Evolutionary conservation across 2,113 vertebrate genomes (phyloP).

Genomic region (Hippocampus abdominalis): DNA sequence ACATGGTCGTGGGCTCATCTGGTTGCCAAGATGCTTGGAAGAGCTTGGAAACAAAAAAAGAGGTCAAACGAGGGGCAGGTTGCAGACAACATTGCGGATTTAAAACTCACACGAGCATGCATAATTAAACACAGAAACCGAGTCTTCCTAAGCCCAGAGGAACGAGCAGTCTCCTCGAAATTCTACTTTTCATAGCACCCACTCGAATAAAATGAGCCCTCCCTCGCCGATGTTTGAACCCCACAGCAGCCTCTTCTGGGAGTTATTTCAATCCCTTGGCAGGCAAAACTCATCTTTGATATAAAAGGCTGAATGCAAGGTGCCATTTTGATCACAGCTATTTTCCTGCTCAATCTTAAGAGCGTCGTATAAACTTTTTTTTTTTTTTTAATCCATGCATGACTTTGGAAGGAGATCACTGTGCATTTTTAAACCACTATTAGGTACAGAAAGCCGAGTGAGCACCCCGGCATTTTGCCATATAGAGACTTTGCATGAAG

Average conservation of each 20-base stretch:
- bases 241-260: constrained; percentile 32
- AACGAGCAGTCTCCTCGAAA: constrained; percentile 56
- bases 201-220: constrained; percentile 44
- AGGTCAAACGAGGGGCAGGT: constrained; percentile 42
- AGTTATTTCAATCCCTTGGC: constrained; percentile 36
- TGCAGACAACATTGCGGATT: constrained; percentile 56
- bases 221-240: constrained; percentile 24
- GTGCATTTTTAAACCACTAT: background rate
- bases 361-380: constrained; percentile 57
- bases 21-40: constrained; percentile 12
- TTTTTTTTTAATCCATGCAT: background rate
- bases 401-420: background rate
- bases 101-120: constrained; percentile 68
- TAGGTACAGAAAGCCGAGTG: background rate
- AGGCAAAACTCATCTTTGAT: constrained; percentile 60
- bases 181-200: constrained; percentile 36
- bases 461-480: too few species aligned
- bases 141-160: constrained; percentile 60
- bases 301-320: constrained; percentile 53
- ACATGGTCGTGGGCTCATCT: constrained; percentile 78
- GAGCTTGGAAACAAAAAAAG: constrained; percentile 30
- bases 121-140: constrained; percentile 71
- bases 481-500: too few species aligned
- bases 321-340: constrained; percentile 62
- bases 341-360: constrained; percentile 56